Conservation (phyloP, 1,140 invertebrate genomes). For the Magallana ariakensis region DNA sequence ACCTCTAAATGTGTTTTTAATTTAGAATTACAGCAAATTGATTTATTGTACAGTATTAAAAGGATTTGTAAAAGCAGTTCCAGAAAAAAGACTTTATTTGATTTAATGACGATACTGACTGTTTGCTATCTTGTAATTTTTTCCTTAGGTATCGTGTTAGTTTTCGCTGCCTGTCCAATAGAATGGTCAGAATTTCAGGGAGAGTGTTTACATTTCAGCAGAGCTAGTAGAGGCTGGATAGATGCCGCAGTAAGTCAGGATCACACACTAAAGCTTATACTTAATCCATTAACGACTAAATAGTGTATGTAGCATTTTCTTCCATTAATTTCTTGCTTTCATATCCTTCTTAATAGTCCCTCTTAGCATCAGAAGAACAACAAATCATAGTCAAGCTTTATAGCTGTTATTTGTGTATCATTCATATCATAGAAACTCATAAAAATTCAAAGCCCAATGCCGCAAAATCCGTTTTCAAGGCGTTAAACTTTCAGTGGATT, state of each 20-base stretch:
- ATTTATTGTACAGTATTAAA: background rate
- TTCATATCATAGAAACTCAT: too few relatives aligned
- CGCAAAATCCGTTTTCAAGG: too few relatives aligned
- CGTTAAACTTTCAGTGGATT: too few relatives aligned
- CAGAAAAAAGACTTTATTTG: background rate
- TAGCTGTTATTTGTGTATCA: too few relatives aligned
- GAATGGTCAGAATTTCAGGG: conserved; percentile 41
- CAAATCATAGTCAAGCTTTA: background rate
- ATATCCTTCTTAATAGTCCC: too few relatives aligned
- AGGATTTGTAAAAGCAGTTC: background rate
- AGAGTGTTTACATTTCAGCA: conserved; percentile 38
- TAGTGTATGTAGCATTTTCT: too few relatives aligned
- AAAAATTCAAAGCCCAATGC: too few relatives aligned
- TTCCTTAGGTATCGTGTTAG: background rate
- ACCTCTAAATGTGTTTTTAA: background rate
- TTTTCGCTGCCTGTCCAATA: background rate
- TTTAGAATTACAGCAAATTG: background rate
- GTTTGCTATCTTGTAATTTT: background rate
- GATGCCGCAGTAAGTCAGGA: conserved; percentile 35
- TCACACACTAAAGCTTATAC: too few relatives aligned
- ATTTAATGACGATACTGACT: background rate
- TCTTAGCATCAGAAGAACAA: background rate
- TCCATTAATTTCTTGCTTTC: too few relatives aligned
- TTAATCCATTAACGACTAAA: too few relatives aligned
- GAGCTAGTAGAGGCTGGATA: conserved; percentile 15